These are phyloP conservation scores for Artemia sinica DNA, from an alignment of 2,888 invertebrate genomes.

Conservation along the genomic window DNA sequence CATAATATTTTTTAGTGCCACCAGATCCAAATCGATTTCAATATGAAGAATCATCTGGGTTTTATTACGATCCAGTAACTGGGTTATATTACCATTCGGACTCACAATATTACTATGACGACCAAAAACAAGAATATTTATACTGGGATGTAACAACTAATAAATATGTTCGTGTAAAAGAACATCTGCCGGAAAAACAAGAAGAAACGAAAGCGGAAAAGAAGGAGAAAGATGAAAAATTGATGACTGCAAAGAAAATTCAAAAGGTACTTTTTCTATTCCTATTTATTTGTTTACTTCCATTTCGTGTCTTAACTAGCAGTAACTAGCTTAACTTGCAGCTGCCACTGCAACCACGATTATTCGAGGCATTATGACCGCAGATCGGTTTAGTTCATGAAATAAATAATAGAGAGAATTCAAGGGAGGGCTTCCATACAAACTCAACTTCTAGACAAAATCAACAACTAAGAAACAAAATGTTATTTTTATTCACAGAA, in stretches of 20 bases:
- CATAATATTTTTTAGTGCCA: conserved; percentile 27
- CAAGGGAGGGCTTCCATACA: no score
- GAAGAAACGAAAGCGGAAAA: conserved; percentile 50
- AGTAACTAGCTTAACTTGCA: no score
- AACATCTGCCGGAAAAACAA: conserved; percentile 31
- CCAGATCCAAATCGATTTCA: conserved; percentile 83
- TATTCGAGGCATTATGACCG: not conserved
- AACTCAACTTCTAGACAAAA: no score
- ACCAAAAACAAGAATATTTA: conserved; percentile 70
- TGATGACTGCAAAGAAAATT: conserved; percentile 90
- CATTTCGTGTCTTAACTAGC: no score
- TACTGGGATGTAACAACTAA: conserved; percentile 68
- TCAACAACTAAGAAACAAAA: no score
- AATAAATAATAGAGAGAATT: no score
- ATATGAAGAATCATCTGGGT: conserved; percentile 85
- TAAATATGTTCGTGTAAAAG: conserved; percentile 17
- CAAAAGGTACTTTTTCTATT: not conserved
- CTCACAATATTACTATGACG: conserved; percentile 90
- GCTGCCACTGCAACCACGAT: not conserved
- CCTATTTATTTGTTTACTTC: no score
- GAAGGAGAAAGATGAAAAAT: conserved; percentile 66
- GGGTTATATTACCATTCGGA: conserved; percentile 90
- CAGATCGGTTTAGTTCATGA: not conserved
- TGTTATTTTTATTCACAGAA: no score
- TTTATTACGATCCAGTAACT: conserved; percentile 82